Conservation (phyloP, 2,113 vertebrate species). For the Odocoileus hemionus region DNA sequence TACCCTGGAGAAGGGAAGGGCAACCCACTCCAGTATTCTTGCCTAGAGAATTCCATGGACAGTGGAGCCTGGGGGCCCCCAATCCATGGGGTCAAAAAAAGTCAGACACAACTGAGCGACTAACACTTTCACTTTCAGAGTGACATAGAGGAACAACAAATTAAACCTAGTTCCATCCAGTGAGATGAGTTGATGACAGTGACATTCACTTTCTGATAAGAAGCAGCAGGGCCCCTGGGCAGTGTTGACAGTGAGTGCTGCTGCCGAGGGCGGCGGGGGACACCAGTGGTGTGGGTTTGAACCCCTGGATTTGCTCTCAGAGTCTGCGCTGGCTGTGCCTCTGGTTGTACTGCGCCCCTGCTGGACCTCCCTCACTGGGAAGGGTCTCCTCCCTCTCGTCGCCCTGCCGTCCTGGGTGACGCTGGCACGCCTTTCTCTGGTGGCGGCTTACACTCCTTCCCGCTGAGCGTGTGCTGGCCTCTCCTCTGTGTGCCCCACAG, state of each 20-base stretch:
- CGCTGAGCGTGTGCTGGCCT: neutral
- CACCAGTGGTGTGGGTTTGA: neutral
- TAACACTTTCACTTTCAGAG: neutral
- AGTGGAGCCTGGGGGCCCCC: neutral
- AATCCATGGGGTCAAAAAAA: neutral
- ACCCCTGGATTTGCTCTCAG: neutral
- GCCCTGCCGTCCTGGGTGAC: neutral
- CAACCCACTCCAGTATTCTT: neutral
- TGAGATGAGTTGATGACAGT: neutral
- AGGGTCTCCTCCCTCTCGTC: neutral
- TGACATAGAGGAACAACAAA: neutral
- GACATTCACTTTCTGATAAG: neutral
- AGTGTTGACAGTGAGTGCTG: neutral
- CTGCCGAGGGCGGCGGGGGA: rapidly evolving
- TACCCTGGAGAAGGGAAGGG: neutral
- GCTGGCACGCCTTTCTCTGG: neutral
- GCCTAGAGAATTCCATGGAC: neutral
- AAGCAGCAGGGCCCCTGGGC: rapidly evolving
- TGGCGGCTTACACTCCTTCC: neutral
- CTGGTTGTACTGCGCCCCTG: neutral
- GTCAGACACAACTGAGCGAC: neutral
- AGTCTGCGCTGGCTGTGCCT: neutral
- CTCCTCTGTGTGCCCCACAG: neutral
- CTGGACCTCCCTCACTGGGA: neutral
- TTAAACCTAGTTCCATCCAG: neutral